A percentile compares a stretch with the other conserved stretches of the same genome.
Evolutionary conservation across 1,140 invertebrate genomes (phyloP).

Genomic region (Vanessa atalanta): DNA sequence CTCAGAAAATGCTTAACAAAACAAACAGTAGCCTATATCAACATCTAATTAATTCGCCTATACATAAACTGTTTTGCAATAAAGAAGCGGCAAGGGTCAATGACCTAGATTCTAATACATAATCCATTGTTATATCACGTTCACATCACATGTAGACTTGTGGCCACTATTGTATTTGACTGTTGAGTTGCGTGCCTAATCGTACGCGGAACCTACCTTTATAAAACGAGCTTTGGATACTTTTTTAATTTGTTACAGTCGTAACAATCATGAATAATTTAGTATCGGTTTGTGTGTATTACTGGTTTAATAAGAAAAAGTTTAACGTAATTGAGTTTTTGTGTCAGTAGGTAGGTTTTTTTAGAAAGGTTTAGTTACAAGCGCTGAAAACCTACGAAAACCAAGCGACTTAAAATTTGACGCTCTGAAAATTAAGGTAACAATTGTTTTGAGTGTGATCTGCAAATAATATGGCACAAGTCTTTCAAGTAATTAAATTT

Average conservation of each 20-base stretch:
- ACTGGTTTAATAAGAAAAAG: too few relatives aligned
- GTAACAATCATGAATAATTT: background rate
- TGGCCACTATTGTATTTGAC: constrained; percentile 26
- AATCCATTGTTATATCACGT: constrained; percentile 40
- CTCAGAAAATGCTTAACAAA: too few relatives aligned
- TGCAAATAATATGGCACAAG: too few relatives aligned
- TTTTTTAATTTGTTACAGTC: background rate
- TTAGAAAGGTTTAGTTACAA: too few relatives aligned
- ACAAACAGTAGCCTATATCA: background rate
- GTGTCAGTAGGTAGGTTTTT: too few relatives aligned
- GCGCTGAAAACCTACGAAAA: too few relatives aligned
- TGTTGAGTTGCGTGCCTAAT: constrained; percentile 32
- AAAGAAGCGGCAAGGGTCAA: constrained; percentile 29
- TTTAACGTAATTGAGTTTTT: too few relatives aligned
- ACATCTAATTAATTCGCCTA: constrained; percentile 3
- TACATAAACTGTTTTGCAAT: constrained; percentile 27
- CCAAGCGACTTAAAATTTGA: too few relatives aligned
- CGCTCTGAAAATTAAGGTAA: too few relatives aligned
- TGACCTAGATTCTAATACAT: constrained; percentile 35
- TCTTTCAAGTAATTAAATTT: too few relatives aligned
- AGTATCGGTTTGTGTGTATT: too few relatives aligned
- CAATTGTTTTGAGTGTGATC: too few relatives aligned
- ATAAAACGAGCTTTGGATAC: background rate
- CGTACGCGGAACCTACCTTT: constrained; percentile 28
- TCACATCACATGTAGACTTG: constrained; percentile 14